phyloP scores from a whole-genome alignment of 2,113 vertebrate species.

The Corythornis vintsioides region DNA sequence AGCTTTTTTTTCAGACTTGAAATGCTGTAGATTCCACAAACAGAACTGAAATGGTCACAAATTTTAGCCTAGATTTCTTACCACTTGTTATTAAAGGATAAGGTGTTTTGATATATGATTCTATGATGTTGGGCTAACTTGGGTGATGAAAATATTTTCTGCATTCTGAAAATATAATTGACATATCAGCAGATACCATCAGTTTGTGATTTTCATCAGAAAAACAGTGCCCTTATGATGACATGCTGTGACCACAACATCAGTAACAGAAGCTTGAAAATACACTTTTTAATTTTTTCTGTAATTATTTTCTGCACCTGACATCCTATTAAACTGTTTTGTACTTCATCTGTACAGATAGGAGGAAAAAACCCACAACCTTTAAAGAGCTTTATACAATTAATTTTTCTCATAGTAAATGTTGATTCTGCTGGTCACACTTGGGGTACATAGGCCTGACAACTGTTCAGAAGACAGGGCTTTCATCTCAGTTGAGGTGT shows the following conservation, averaged over 20 bases:
- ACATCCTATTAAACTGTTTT: background rate
- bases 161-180: background rate
- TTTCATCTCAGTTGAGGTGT: background rate
- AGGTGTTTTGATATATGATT: background rate
- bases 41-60: background rate
- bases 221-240: background rate
- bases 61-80: background rate
- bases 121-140: background rate
- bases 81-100: background rate
- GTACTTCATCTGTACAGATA: background rate
- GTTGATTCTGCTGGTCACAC: background rate
- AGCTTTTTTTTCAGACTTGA: background rate
- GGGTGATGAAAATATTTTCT: background rate
- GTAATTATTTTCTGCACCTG: background rate
- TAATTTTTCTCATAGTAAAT: background rate
- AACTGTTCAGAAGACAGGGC: background rate
- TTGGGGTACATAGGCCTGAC: background rate
- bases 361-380: too few relatives aligned
- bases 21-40: background rate
- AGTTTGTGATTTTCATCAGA: background rate
- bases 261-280: background rate
- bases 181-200: background rate
- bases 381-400: too few relatives aligned
- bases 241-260: background rate
- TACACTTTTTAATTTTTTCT: background rate